Conservation (phyloP, 1,140 invertebrate genomes). For the Drosophila willistoni region DNA sequence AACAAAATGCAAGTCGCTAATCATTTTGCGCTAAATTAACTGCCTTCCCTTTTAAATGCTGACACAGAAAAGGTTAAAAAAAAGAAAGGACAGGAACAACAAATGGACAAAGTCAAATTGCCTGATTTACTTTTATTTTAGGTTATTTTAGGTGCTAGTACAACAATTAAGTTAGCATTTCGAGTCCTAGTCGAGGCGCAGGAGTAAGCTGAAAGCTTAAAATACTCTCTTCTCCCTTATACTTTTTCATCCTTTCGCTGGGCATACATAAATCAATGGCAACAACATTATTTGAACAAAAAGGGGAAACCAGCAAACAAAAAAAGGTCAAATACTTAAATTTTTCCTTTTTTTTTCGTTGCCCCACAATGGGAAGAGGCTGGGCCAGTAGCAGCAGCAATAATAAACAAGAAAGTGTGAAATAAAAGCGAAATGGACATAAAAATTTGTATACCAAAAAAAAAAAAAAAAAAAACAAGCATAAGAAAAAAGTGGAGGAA, state of each 20-base stretch:
- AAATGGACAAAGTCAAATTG: conserved; percentile 37
- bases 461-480: conserved; percentile 20
- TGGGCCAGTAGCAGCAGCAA: conserved; percentile 48
- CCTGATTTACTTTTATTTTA: conserved; percentile 28
- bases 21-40: conserved; percentile 74
- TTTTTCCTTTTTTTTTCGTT: conserved; percentile 43
- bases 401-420: conserved; percentile 81
- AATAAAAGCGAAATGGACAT: conserved; percentile 78
- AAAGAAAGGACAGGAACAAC: conserved; percentile 14
- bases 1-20: conserved; percentile 42
- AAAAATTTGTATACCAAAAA: conserved; percentile 69
- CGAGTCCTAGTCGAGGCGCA: conserved; percentile 56
- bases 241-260: conserved; percentile 9
- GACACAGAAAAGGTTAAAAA: conserved; percentile 25
- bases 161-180: conserved; percentile 78
- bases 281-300: conserved; percentile 75
- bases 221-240: conserved; percentile 8
- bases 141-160: conserved; percentile 61
- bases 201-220: conserved; percentile 25
- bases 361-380: background rate
- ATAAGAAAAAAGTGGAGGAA: conserved; percentile 17
- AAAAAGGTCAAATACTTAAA: conserved; percentile 75
- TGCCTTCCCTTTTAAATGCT: conserved; percentile 49
- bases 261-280: conserved; percentile 80
- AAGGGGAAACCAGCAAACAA: conserved; percentile 20